Evolutionary conservation across 2,797 vertebrate species (phyloP).

Genomic region (Typhlichthys eigenmanni): DNA sequence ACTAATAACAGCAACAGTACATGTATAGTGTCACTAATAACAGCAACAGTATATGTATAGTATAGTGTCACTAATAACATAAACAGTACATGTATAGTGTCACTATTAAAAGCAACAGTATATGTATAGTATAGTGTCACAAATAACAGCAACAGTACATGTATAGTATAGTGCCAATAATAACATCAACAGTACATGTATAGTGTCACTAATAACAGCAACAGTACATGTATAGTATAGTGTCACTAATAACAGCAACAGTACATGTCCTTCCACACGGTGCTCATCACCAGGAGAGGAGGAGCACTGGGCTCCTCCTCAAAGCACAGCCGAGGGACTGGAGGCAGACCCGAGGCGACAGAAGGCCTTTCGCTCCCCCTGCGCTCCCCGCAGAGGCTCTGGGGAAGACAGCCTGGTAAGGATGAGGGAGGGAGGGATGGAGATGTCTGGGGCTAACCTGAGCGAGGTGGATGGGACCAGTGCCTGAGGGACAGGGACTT

Average conservation of each 20-base stretch:
- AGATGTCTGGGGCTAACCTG: constrained; percentile 62
- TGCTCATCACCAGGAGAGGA: constrained; percentile 37
- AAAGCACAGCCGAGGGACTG: constrained; percentile 58
- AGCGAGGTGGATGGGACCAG: constrained; percentile 62
- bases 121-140: too few relatives aligned
- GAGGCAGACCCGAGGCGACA: constrained; percentile 61
- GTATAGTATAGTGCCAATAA: too few relatives aligned
- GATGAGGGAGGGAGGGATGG: constrained; percentile 32
- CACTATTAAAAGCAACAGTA: too few relatives aligned
- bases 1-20: too few relatives aligned
- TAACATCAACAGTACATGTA: too few relatives aligned
- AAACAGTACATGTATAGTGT: too few relatives aligned
- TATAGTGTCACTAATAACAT: too few relatives aligned
- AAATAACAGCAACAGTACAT: too few relatives aligned
- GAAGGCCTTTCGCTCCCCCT: constrained; percentile 65
- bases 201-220: too few relatives aligned
- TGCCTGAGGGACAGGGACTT: constrained; percentile 49
- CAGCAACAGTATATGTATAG: too few relatives aligned
- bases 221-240: not conserved
- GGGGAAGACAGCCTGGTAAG: constrained; percentile 34
- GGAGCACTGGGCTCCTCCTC: constrained; percentile 54
- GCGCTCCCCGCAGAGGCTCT: constrained; percentile 56
- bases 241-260: constrained; percentile 1
- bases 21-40: too few relatives aligned
- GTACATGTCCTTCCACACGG: constrained; percentile 9